Conservation (phyloP, 2,113 vertebrate genomes). For the Dermatemys mawii region DNA sequence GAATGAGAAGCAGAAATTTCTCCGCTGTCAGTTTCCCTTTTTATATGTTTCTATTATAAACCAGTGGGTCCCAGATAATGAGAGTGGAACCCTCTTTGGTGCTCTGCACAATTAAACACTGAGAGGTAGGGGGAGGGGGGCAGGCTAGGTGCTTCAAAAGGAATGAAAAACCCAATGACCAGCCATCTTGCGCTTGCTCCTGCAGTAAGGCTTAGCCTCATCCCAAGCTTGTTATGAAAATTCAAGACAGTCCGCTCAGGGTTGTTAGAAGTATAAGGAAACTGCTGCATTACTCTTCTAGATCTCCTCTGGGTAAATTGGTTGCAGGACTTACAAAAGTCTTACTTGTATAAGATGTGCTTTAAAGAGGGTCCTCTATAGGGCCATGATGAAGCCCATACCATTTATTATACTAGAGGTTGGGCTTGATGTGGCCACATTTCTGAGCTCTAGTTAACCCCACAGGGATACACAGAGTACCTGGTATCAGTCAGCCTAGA, state of each 20-base stretch:
- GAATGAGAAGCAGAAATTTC: neutral
- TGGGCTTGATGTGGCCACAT: neutral
- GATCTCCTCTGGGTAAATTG: neutral
- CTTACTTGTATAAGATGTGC: neutral
- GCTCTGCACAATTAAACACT: neutral
- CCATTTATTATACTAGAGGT: neutral
- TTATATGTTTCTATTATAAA: neutral
- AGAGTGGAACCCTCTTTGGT: neutral
- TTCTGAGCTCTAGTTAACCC: neutral
- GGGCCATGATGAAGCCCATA: neutral
- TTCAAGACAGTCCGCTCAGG: neutral
- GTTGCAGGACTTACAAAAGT: neutral
- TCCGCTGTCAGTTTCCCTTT: neutral
- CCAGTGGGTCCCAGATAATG: neutral
- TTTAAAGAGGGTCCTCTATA: neutral
- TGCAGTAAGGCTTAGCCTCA: too few relatives aligned
- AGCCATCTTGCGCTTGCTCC: neutral
- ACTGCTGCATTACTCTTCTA: neutral
- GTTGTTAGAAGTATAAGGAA: neutral
- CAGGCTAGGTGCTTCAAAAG: neutral
- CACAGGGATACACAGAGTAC: too few relatives aligned
- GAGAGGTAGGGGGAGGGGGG: neutral
- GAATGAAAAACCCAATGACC: neutral
- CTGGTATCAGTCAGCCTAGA: neutral
- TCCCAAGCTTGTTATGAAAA: neutral